These are phyloP conservation scores for Buathra laborator DNA, from an alignment of 2,888 invertebrate species.

Conservation along the genomic window DNA sequence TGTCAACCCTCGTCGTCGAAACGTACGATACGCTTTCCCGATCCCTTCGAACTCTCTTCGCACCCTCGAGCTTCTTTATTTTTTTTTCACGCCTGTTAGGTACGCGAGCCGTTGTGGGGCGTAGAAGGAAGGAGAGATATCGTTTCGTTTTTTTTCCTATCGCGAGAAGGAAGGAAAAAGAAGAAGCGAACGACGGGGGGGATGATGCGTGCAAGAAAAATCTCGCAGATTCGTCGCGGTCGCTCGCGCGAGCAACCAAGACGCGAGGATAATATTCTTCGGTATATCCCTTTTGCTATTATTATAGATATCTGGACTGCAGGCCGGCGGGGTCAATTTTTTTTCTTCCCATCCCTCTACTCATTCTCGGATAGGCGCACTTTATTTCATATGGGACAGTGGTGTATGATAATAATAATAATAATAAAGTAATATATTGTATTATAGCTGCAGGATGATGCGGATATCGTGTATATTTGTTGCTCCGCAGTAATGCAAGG, in stretches of 20 bases:
- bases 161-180: constrained; percentile 30
- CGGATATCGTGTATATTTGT: constrained; percentile 23
- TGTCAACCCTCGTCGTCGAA: constrained; percentile 51
- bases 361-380: not conserved
- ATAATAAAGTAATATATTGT: constrained; percentile 44
- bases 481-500: constrained; percentile 8
- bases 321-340: constrained; percentile 19
- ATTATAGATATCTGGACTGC: not conserved
- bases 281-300: constrained; percentile 13
- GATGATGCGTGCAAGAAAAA: constrained; percentile 47
- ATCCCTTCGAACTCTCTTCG: constrained; percentile 43
- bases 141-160: not conserved
- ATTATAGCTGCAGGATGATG: constrained; percentile 27
- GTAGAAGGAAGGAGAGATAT: constrained; percentile 6
- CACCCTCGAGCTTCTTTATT: constrained; percentile 60
- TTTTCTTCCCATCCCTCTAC: not conserved
- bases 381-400: not conserved
- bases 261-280: constrained; percentile 32
- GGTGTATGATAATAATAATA: constrained; percentile 1
- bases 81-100: constrained; percentile 58
- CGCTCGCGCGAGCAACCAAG: constrained; percentile 13
- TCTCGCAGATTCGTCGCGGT: constrained; percentile 57
- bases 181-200: constrained; percentile 19
- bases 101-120: constrained; percentile 38
- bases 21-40: constrained; percentile 38